These are phyloP conservation scores for Sardinella longiceps DNA, from an alignment of 2,797 vertebrate genomes.

Conservation along the genomic window DNA sequence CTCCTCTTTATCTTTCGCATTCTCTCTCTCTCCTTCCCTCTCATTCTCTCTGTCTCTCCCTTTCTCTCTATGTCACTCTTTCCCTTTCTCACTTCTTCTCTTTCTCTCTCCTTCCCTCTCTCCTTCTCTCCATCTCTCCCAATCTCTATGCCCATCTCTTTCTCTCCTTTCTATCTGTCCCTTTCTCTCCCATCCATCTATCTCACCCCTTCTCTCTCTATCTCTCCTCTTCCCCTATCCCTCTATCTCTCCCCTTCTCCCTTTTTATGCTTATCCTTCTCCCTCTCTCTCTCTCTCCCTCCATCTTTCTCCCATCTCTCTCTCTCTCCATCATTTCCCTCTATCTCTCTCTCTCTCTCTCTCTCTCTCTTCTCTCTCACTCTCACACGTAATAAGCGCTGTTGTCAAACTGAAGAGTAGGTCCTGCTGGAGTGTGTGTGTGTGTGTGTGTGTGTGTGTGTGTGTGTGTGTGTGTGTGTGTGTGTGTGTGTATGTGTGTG, in stretches of 20 bases:
- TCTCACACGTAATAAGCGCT: slow-evolving; percentile 32
- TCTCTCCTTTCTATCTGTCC: background rate
- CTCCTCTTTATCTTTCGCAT: too few relatives aligned
- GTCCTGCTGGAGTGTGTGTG: too few relatives aligned
- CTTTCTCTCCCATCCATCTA: background rate
- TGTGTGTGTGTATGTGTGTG: too few relatives aligned
- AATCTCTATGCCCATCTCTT: too few relatives aligned
- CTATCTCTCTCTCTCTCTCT: too few relatives aligned
- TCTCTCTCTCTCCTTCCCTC: background rate
- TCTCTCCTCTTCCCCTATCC: too few relatives aligned
- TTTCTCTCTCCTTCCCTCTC: slow-evolving; percentile 1
- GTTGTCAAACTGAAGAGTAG: background rate
- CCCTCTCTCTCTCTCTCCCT: background rate
- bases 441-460: too few relatives aligned
- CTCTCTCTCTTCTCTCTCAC: background rate
- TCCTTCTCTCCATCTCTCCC: background rate
- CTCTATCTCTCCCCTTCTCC: background rate
- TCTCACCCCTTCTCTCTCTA: background rate
- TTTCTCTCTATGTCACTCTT: background rate
- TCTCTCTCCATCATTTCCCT: background rate
- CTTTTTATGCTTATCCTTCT: too few relatives aligned
- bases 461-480: too few relatives aligned
- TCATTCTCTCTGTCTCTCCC: background rate
- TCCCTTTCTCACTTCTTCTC: background rate
- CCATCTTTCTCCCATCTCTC: slow-evolving; percentile 15